Evolutionary conservation across 2,113 vertebrate genomes (phyloP).

Genomic region (Sturnira hondurensis): DNA sequence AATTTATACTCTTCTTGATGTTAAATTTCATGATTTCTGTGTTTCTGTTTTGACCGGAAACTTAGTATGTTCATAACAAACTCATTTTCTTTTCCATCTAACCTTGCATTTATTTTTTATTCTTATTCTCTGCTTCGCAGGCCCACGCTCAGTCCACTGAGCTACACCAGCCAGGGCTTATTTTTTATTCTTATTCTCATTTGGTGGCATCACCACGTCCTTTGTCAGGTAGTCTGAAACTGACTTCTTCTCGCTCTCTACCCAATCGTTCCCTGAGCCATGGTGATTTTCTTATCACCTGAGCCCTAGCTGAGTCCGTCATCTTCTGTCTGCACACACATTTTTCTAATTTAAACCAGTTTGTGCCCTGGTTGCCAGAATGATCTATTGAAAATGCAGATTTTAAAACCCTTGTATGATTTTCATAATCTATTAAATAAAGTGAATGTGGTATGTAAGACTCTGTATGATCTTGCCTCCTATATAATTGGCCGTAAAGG

Average conservation of each 20-base stretch:
- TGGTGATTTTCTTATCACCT: neutral
- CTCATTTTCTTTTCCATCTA: neutral
- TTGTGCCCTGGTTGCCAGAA: neutral
- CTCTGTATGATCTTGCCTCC: neutral
- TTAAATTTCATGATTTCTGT: neutral
- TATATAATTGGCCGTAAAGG: neutral
- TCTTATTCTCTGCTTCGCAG: neutral
- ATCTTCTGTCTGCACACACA: neutral
- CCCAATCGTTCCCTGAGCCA: neutral
- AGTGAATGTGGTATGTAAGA: neutral
- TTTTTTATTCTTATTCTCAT: neutral
- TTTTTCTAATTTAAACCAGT: neutral
- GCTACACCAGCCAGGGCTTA: too few species aligned
- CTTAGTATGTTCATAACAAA: neutral
- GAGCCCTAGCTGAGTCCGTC: neutral
- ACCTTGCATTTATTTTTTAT: neutral
- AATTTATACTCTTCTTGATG: neutral
- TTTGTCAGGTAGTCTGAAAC: neutral
- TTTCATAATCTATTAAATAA: neutral
- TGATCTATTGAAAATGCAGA: neutral
- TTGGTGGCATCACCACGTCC: neutral
- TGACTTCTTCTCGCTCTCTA: neutral
- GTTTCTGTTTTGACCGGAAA: neutral
- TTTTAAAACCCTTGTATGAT: neutral
- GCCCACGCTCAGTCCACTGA: too few species aligned